Evolutionary conservation across 2,888 invertebrate genomes (phyloP), one percentile per base, ranked within the genome.

Genomic region (Pyrgus malvae): DNA sequence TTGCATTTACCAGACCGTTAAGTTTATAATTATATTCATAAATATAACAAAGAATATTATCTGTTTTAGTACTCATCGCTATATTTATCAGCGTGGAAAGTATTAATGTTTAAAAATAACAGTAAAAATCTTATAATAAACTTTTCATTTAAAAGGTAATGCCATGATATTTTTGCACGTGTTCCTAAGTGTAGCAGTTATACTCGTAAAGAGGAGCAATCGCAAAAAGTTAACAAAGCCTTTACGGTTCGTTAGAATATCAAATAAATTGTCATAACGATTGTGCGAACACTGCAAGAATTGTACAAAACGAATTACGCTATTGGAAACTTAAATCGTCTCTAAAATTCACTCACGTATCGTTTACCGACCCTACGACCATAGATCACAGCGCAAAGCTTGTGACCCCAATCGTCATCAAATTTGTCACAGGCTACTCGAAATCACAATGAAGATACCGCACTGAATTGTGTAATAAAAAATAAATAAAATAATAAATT

Each of bases 391-490:
- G 76, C 76, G 82, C 66, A 55, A 57, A 63, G 66, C 62, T 65
- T 74, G 76, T 86, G 84, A 88, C 90, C 88, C 87, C 83, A 79
- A 79, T 78, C 75, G 83, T 86, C 86, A 84, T 88, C 87, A 84
- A 90, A 90, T 90, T 90, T 90, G 90, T 90, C 90, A 90, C 90
- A 90, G 87, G 74, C 81, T 81, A 88, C 88, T 88, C 83, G 76
- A 84, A 68, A 76, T 55, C 65, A 89, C 88, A 89, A 89, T 80
- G 72, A 74, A 74, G 77, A 79, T 66, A 71, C 75, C 77, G 77
- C 83, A 84, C 80, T 83, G 75, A 73, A 74, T 74, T 72, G 70
- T 74, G 76, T 78, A 85, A 88, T 87, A 87, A 89, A 88, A 85
- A 83, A 77, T 84, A 85, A 89, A 90, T 88, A 85, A 87, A 88